A percentile compares a stretch with the other conserved stretches of the same genome.
Conservation (phyloP, 2,888 invertebrate genomes). For the Lymantria monacha region DNA sequence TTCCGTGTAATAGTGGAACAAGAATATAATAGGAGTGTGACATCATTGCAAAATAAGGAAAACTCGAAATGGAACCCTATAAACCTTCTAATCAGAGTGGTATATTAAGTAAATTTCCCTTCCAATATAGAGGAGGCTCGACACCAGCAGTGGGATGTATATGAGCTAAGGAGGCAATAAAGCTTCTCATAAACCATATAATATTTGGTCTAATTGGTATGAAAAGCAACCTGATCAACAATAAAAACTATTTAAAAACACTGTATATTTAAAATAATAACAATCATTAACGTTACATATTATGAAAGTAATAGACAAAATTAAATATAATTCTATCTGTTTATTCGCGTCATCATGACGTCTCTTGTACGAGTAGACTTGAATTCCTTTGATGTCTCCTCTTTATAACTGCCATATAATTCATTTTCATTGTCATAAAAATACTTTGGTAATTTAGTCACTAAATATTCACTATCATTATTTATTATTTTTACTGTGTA, state of each 20-base stretch:
- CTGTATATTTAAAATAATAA: constrained; percentile 1
- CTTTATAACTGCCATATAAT: constrained; percentile 36
- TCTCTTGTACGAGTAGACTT: constrained; percentile 3
- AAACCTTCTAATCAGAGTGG: no score
- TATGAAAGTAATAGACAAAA: neutral
- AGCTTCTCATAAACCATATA: no score
- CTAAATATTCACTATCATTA: constrained; percentile 41
- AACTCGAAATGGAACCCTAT: no score
- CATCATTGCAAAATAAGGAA: no score
- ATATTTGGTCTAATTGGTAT: no score
- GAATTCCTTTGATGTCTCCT: constrained; percentile 24
- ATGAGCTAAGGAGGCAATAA: no score
- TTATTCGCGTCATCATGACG: constrained; percentile 37
- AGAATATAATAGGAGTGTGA: no score
- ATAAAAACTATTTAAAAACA: neutral
- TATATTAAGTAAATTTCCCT: no score
- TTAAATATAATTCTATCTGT: constrained; percentile 20
- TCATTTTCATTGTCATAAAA: constrained; percentile 44
- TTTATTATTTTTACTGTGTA: constrained; percentile 53
- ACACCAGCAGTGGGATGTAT: no score
- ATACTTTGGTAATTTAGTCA: constrained; percentile 64
- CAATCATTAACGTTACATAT: constrained; percentile 9
- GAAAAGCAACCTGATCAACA: neutral
- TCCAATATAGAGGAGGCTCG: no score
- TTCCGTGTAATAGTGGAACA: no score